phyloP scores from a whole-genome alignment of 2,113 vertebrate genomes.

The Alethe diademata region DNA sequence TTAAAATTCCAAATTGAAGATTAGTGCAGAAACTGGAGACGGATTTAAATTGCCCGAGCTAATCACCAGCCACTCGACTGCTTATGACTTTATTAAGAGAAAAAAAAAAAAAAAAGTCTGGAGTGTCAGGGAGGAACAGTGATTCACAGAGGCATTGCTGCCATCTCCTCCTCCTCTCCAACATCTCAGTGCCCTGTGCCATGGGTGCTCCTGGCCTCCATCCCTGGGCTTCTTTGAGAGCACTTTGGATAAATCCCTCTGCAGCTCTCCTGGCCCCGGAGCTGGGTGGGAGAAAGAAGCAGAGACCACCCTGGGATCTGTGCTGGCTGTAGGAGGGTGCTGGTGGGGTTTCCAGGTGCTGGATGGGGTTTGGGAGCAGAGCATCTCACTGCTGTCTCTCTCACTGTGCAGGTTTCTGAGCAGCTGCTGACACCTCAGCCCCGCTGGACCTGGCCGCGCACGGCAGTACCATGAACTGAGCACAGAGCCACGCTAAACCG shows the following conservation, averaged over 20 bases:
- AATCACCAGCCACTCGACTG: constrained; percentile 13
- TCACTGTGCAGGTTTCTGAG: background rate
- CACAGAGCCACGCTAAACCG: background rate
- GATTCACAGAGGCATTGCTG: background rate
- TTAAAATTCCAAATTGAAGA: constrained; percentile 7
- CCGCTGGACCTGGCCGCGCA: background rate
- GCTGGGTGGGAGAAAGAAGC: background rate
- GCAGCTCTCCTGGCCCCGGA: background rate
- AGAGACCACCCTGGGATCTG: background rate
- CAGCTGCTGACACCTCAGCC: background rate
- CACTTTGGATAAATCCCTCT: background rate
- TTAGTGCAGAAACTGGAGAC: background rate
- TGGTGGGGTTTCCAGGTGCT: too few species aligned
- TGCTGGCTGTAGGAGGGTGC: rapidly evolving
- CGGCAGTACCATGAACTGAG: constrained; percentile 76
- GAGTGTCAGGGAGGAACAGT: background rate
- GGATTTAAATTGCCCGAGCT: constrained; percentile 10
- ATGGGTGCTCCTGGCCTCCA: background rate
- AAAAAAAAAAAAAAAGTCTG: background rate
- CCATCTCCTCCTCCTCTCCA: background rate
- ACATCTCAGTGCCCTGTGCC: background rate
- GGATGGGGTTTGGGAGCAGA: background rate
- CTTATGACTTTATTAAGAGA: constrained; percentile 8
- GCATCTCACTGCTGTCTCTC: background rate
- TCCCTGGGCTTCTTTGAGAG: background rate